Evolutionary conservation across 1,140 invertebrate genomes (phyloP), one percentile per base, ranked within the genome.

Genomic region (Polypedilum pembai): DNA sequence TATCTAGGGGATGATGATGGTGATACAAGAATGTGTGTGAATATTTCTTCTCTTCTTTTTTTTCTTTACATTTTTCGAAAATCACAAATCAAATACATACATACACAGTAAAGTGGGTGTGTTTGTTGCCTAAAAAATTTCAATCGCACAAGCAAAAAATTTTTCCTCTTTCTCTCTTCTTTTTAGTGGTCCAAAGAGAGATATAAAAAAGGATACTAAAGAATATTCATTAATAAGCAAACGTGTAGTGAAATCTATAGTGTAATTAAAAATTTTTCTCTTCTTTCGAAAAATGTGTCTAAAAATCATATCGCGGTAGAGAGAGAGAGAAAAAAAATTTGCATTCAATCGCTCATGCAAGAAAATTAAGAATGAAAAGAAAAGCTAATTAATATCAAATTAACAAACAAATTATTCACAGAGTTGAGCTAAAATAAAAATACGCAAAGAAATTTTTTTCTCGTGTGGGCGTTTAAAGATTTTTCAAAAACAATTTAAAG

Each of bases 41-140:
- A 21, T 3, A 18, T 18, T 69, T 69, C n/a, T n/a, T n/a, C n/a
- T 10, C 65, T 69, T 69, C 17, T 21, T 69, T 69, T n/a, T n/a
- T n/a, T n/a, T n/a, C n/a, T n/a, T 69, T 69, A 69, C 20, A 69
- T 20, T 20, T 69, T 69, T 69, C 65, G 20, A 69, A 69, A 69
- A 69, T 20, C 65, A 69, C 65, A 69, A 69, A 69, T 69, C 65
- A 69, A 69, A 69, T 69, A 69, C 65, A 69, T 21, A 69, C 65
- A 69, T 33, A 33, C 24, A 33, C 24, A 20, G 65, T 21, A 69
- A 69, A 69, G 65, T 69, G 65, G 65, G 65, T 69, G 65, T 69
- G 65, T 69, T 69, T 69, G 65, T 69, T 69, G 65, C 65, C 65
- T 21, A 18, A 69, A 69, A 69, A 69, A 69, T 20, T 20, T 69